A percentile compares a stretch with the other conserved stretches of the same genome.
phyloP scores from a whole-genome alignment of 2,888 invertebrate genomes.

The Drosophila barbarae region DNA sequence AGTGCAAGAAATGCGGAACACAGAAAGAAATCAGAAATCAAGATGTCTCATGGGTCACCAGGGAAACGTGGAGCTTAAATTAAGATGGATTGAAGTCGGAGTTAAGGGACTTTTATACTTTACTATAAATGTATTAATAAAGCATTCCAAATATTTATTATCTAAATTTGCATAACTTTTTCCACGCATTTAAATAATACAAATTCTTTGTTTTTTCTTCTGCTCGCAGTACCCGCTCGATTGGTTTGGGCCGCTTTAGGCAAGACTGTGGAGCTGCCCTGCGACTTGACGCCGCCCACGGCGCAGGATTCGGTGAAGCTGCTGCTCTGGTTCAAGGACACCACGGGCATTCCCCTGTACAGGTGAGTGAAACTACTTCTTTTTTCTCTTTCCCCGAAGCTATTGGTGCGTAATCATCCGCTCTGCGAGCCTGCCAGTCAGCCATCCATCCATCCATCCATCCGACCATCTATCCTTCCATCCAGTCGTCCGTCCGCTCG shows the following conservation, averaged over 20 bases:
- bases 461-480: slow-evolving; percentile 43
- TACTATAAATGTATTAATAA: too few relatives aligned
- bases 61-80: too few relatives aligned
- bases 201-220: slow-evolving; percentile 7
- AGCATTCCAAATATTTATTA: background rate
- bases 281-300: slow-evolving; percentile 88
- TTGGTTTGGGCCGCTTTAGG: slow-evolving; percentile 89
- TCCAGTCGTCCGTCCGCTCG: slow-evolving; percentile 3
- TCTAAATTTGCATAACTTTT: background rate
- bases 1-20: slow-evolving; percentile 14
- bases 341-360: slow-evolving; percentile 90
- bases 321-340: slow-evolving; percentile 95
- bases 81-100: background rate
- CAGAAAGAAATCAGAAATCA: slow-evolving; percentile 6
- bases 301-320: slow-evolving; percentile 87
- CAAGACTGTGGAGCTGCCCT: slow-evolving; percentile 88
- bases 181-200: slow-evolving; percentile 8
- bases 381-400: slow-evolving; percentile 25
- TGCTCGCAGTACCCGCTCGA: slow-evolving; percentile 82
- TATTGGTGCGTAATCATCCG: slow-evolving; percentile 41
- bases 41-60: background rate
- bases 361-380: slow-evolving; percentile 83
- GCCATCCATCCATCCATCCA: slow-evolving; percentile 11
- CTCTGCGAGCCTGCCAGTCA: slow-evolving; percentile 21
- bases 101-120: background rate